Base-by-base conservation (phyloP, 2,888 invertebrate species). In the Priocnemis perturbator region DNA sequence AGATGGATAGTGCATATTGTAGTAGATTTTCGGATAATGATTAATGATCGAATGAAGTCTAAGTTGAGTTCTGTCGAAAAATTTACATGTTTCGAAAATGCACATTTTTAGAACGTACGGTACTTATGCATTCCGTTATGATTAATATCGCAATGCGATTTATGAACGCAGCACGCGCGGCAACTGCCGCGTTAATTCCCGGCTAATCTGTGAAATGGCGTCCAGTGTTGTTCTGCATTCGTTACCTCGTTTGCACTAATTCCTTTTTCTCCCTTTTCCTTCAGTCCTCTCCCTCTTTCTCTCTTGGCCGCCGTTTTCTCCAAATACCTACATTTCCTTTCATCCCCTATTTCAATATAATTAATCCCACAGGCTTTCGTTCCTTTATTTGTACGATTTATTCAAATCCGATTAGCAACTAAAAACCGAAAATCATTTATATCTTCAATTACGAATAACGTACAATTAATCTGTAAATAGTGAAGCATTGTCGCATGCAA, bases 71-170 rank as follows among this genome's bases (percentile, higher is more conserved):
- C 7, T 37, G 37, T 37, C 11, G 14, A 11, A 37, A 37, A 3
- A 37, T 1, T 3, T 37, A 11, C 7, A 37, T 11, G 11, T 7
- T 9, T 9, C 7, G 37, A 37, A 37, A 37, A 37, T 37, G 11
- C 4, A 3, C 37, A 9, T 37, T 37, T 37, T 37, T 7, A 7
- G 37, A 68, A 57, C 60, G 44, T 26, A 50, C 17, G 45, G 60
- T 68, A 55, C 70, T 77, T 72, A 68, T 65, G 68, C 60, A 71
- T 69, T 70, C 70, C 65, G 26, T 21, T 50, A 57, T 55, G 70
- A 77, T 77, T 72, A 72, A 69, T 71, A 77, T 77, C 77, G 65
- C 56, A 58, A 55, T 15, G 60, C 55, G 68, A 77, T 73, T 73
- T 75, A 69, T 52, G 60, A 58, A 60, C 45, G 60, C 26, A 56